Percentiles rank a stretch among this genome's conserved stretches.
Evolutionary conservation across 64 coral and sea anemone species (phyloP).

Genomic region (Platygyra sinensis): DNA sequence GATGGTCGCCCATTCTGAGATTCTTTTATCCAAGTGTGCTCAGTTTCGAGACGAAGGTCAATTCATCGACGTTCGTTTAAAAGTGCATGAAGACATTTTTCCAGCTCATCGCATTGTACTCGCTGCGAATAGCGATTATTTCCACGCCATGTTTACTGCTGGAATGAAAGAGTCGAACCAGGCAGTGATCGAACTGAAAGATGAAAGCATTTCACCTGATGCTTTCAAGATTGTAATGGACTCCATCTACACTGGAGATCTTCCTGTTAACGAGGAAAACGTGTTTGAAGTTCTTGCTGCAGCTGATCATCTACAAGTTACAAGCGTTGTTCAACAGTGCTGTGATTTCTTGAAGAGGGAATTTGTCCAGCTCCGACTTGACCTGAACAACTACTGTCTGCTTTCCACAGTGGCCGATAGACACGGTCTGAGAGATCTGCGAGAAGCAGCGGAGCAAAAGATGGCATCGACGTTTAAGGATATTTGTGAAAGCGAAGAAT

Average conservation of each 20-base stretch:
- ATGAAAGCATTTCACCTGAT: background rate
- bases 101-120: conserved; percentile 65
- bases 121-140: conserved; percentile 75
- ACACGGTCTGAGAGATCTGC: background rate
- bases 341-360: background rate
- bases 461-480: conserved; percentile 5
- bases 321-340: conserved; percentile 9
- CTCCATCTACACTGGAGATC: no score
- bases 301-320: conserved; percentile 16
- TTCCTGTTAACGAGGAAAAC: background rate
- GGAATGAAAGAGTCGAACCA: conserved; percentile 15
- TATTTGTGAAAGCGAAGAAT: conserved; percentile 9
- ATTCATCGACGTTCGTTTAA: conserved; percentile 65
- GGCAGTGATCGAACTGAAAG: conserved; percentile 4
- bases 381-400: background rate
- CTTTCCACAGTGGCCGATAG: background rate
- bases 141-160: conserved; percentile 66
- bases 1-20: background rate
- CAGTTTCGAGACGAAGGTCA: background rate
- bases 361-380: background rate
- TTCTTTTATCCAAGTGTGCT: background rate
- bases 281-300: background rate
- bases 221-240: background rate
- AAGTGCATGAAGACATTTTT: conserved; percentile 57
- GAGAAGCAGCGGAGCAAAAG: background rate